Evolutionary conservation across 2,113 vertebrate genomes (phyloP).

Genomic region (Dendropsophus ebraccatus): DNA sequence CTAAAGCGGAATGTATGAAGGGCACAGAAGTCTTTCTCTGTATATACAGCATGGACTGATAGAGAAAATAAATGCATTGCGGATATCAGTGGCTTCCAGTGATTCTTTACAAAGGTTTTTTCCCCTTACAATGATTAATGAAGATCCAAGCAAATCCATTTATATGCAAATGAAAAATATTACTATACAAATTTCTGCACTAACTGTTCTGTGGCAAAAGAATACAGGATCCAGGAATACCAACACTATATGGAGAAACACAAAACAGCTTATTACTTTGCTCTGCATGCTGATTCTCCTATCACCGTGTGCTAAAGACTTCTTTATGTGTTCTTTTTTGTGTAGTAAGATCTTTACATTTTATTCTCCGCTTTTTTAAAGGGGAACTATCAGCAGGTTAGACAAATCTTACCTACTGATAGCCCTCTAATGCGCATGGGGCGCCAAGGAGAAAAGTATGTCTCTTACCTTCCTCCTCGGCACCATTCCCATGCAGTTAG

Average conservation of each 20-base stretch:
- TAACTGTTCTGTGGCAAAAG: not conserved
- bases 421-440: too few relatives aligned
- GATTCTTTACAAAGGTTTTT: not conserved
- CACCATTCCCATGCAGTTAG: too few relatives aligned
- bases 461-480: too few relatives aligned
- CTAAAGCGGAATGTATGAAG: not conserved
- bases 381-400: too few relatives aligned
- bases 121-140: conserved; percentile 36
- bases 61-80: conserved; percentile 8
- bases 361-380: not conserved
- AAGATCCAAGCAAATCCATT: conserved; percentile 4
- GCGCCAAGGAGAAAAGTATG: too few relatives aligned
- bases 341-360: not conserved
- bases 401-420: too few relatives aligned
- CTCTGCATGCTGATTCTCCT: conserved; percentile 1
- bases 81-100: conserved; percentile 16
- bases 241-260: not conserved
- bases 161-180: conserved; percentile 13
- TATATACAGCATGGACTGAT: not conserved
- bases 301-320: not conserved
- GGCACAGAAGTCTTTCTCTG: not conserved
- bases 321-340: not conserved
- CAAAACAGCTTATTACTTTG: conserved; percentile 6
- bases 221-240: conserved; percentile 1
- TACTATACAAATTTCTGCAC: conserved; percentile 14